Conservation (phyloP, 2,888 invertebrate genomes). For the Lasius fuliginosus region DNA sequence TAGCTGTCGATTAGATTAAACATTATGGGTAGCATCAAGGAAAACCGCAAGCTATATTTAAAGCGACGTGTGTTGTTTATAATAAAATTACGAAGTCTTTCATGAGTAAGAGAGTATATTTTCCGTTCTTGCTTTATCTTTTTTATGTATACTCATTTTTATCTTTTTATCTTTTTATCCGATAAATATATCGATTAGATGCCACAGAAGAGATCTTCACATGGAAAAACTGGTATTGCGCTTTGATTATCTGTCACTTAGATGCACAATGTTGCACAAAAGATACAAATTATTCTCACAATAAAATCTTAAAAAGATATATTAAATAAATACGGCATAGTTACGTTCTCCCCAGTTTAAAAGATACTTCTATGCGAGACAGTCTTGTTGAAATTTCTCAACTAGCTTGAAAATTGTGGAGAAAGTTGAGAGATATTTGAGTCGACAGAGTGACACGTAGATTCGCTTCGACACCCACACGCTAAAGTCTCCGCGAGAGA, state of each 20-base stretch:
- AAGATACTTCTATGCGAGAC: constrained; percentile 8
- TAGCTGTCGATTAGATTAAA: not conserved
- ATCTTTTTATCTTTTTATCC: not conserved
- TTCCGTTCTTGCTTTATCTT: not conserved
- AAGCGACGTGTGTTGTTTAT: not conserved
- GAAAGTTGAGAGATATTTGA: constrained; percentile 41
- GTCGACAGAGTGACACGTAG: constrained; percentile 30
- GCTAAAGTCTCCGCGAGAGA: constrained; percentile 22
- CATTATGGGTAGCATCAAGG: not conserved
- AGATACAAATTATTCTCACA: not conserved
- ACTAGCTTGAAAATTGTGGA: constrained; percentile 21
- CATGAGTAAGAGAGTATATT: not conserved
- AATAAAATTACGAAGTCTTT: constrained; percentile 10
- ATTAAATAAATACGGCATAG: not conserved
- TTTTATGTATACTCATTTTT: not conserved
- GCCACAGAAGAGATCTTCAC: not conserved
- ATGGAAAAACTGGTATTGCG: not conserved
- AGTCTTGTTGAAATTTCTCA: constrained; percentile 35
- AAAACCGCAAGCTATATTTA: not conserved
- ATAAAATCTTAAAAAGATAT: not conserved
- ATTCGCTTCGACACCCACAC: constrained; percentile 19
- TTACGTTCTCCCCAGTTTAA: not conserved
- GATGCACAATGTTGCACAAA: not conserved
- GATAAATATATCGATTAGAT: not conserved
- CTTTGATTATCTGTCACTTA: constrained; percentile 8